A percentile compares a stretch with the other conserved stretches of the same genome.
Evolutionary conservation across 2,113 vertebrate genomes (phyloP).

Genomic region (Syngnathus scovelli): DNA sequence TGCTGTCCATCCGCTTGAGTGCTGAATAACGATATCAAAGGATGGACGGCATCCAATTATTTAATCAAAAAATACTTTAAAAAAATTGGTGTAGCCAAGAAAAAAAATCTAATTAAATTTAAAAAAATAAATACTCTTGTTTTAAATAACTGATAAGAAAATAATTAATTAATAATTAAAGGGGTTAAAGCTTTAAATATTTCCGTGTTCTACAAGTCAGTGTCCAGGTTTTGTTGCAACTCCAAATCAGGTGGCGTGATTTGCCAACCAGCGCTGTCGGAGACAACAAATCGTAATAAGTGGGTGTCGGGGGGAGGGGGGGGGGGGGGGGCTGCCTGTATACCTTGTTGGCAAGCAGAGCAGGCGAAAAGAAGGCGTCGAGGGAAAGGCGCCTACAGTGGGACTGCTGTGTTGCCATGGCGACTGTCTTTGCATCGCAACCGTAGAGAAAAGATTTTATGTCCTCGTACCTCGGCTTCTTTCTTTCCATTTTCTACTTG

Average conservation of each 20-base stretch:
- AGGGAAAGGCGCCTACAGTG: conserved; percentile 57
- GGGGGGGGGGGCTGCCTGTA: conserved; percentile 16
- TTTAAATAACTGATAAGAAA: background rate
- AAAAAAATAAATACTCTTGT: background rate
- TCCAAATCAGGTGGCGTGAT: background rate
- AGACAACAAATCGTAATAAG: background rate
- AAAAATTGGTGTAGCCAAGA: no score
- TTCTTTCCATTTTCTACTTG: conserved; percentile 16
- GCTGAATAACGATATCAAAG: no score
- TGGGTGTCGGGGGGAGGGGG: background rate
- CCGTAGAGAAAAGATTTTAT: conserved; percentile 44
- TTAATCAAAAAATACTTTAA: no score
- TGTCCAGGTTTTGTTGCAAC: background rate
- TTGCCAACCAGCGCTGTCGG: background rate
- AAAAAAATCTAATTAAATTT: no score
- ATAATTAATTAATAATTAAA: no score
- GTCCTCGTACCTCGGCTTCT: conserved; percentile 4
- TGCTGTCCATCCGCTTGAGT: no score
- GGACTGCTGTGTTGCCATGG: conserved; percentile 73
- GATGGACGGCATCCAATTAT: no score
- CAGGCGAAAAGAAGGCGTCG: conserved; percentile 52
- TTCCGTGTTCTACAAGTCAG: background rate
- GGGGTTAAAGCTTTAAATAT: background rate
- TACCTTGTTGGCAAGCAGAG: conserved; percentile 52
- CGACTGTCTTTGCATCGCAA: conserved; percentile 73